Evolutionary conservation across 2,888 invertebrate genomes (phyloP), one percentile per base, ranked within the genome.

Genomic region (Drosophila neutralis): DNA sequence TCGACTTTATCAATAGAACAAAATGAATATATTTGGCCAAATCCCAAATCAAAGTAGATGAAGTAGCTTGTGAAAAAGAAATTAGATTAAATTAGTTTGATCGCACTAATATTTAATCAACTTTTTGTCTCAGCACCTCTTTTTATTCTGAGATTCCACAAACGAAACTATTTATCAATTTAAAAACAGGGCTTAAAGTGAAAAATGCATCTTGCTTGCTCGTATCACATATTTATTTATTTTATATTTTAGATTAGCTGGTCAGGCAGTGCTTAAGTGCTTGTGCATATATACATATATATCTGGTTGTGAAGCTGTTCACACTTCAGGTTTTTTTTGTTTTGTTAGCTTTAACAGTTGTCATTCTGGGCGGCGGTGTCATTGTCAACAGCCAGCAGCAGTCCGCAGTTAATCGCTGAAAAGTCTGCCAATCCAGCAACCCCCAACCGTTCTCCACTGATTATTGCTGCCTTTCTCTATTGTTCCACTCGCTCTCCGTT

Each of bases 341-440:
- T 13, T 15, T 27, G 27, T 54, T 35, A 49, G 27, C 36, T 58
- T 49, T 42, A 63, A 63, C 54, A 21, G 48, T 36, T 73, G 49
- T 35, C 52, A 66, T 60, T 61, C 40, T 36, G 57, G 29, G 54
- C 27, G 52, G 38, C 56, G 52, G 45, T 69, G 69, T 45, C 53
- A 58, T 69, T 69, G 69, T 53, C 45, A 67, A 27, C 24, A 45
- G 45, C 31, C 66, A 38, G 53, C 53, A 58, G 15, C n/a, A 21
- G 49, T 38, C 27, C 83, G 78, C 76, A 76, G 80, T 84, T 86
- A 83, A 87, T 81, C 79, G 76, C 64, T 79, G 82, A 81, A 82
- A 86, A 82, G 72, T 83, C 71, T 77, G 51, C 27, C 73, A 66
- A 79, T 69, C 52, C 66, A 51, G 63, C 58, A 56, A 66, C 27